A percentile compares a stretch with the other conserved stretches of the same genome.
phyloP scores from a whole-genome alignment of 2,888 invertebrate species.

The Halictus ligatus region DNA sequence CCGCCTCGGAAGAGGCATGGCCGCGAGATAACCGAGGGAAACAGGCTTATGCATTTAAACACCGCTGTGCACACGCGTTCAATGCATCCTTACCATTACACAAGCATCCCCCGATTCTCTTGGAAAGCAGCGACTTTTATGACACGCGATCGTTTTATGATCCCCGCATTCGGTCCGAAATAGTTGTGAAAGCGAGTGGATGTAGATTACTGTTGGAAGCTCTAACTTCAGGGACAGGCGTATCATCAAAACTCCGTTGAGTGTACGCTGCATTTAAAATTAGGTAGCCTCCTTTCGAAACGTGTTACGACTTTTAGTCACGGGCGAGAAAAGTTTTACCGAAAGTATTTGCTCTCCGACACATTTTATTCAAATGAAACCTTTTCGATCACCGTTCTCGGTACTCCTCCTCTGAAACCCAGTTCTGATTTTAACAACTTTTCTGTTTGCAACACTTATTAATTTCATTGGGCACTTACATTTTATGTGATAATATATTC shows the following conservation, averaged over 20 bases:
- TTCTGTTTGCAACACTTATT: neutral
- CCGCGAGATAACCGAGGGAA: neutral
- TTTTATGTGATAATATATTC: neutral
- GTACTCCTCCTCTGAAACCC: neutral
- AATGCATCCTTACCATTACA: neutral
- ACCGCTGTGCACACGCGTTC: neutral
- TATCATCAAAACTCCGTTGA: slow-evolving; percentile 3
- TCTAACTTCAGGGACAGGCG: neutral
- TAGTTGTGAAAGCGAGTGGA: slow-evolving; percentile 2
- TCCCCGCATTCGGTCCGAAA: neutral
- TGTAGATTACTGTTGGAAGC: neutral
- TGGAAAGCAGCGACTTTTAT: neutral
- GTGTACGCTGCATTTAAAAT: neutral
- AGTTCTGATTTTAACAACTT: too few species aligned
- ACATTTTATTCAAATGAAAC: neutral
- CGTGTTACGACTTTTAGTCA: neutral
- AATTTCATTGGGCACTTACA: neutral
- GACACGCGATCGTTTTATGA: neutral
- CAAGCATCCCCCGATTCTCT: neutral
- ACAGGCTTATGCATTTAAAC: slow-evolving; percentile 5
- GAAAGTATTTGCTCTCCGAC: neutral
- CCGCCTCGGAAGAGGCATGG: neutral
- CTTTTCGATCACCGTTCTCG: neutral
- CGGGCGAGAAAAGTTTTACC: neutral
- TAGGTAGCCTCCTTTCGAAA: neutral